Conservation (phyloP, 2,888 invertebrate genomes). For the Bruchidius siliquastri region DNA sequence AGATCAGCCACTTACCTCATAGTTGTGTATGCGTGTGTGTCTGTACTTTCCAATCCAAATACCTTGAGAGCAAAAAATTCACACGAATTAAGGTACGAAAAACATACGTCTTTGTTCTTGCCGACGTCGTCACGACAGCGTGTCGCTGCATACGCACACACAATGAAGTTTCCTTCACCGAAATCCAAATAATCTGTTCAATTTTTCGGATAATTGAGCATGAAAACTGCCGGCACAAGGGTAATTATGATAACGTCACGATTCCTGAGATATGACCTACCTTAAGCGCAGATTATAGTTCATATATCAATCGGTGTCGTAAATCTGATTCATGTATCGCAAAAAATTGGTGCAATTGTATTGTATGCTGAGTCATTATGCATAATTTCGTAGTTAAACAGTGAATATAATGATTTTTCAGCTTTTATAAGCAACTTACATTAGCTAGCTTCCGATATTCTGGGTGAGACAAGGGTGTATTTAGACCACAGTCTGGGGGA, state of each 20-base stretch:
- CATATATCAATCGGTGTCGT: neutral
- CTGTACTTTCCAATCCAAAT: neutral
- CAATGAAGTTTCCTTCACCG: neutral
- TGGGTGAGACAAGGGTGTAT: no score
- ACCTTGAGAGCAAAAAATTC: neutral
- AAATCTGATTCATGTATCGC: neutral
- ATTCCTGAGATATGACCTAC: conserved; percentile 6
- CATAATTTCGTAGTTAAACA: neutral
- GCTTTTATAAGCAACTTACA: no score
- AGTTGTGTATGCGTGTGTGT: no score
- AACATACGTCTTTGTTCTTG: neutral
- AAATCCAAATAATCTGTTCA: conserved; percentile 9
- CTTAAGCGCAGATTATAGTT: neutral
- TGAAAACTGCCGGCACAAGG: conserved; percentile 1
- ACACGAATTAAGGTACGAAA: neutral
- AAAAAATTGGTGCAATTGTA: neutral
- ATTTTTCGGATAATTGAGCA: conserved; percentile 20
- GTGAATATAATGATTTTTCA: no score
- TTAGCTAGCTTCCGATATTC: no score
- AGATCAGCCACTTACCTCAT: neutral
- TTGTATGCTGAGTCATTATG: neutral
- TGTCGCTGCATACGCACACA: neutral
- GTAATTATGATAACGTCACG: conserved; percentile 8
- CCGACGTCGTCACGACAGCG: neutral
- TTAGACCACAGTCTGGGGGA: no score